These are phyloP conservation scores for Zaprionus vittiger DNA, from an alignment of 1,140 invertebrate genomes.

Conservation along the genomic window DNA sequence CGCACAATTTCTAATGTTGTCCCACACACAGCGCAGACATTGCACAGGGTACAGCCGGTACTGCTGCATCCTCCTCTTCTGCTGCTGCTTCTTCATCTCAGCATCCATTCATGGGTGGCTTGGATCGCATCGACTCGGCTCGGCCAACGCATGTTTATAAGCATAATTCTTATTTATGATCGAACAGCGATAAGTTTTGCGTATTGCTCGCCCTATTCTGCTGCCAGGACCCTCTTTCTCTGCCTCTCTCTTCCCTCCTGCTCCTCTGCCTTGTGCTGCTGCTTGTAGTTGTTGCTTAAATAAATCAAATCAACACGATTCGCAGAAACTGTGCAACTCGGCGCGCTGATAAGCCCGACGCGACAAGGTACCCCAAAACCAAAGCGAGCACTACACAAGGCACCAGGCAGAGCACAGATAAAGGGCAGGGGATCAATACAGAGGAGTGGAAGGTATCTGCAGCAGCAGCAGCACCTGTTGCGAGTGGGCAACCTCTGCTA, in stretches of 20 bases:
- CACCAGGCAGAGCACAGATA: neutral
- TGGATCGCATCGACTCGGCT: neutral
- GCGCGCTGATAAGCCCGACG: slow-evolving; percentile 53
- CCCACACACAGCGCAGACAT: slow-evolving; percentile 68
- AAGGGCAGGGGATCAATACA: neutral
- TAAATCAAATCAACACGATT: slow-evolving; percentile 84
- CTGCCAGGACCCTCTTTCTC: neutral
- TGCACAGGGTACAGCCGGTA: slow-evolving; percentile 43
- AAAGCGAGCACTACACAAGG: slow-evolving; percentile 22
- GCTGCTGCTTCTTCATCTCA: neutral
- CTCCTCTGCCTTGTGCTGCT: slow-evolving; percentile 9
- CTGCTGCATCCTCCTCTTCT: slow-evolving; percentile 28
- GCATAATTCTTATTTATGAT: slow-evolving; percentile 83
- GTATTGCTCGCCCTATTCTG: slow-evolving; percentile 6
- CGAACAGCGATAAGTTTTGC: slow-evolving; percentile 71
- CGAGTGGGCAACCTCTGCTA: neutral
- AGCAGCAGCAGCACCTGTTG: slow-evolving; percentile 2
- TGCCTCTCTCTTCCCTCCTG: slow-evolving; percentile 1
- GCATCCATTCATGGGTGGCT: slow-evolving; percentile 75
- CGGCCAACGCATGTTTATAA: slow-evolving; percentile 74
- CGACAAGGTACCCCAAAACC: slow-evolving; percentile 26
- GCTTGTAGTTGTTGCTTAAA: slow-evolving; percentile 55
- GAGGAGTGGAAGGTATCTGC: neutral
- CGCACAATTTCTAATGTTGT: slow-evolving; percentile 72
- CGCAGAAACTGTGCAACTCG: slow-evolving; percentile 64